Evolutionary conservation across 1,140 invertebrate genomes (phyloP), one percentile per base, ranked within the genome.

Genomic region (Hypsibius dujardini): DNA sequence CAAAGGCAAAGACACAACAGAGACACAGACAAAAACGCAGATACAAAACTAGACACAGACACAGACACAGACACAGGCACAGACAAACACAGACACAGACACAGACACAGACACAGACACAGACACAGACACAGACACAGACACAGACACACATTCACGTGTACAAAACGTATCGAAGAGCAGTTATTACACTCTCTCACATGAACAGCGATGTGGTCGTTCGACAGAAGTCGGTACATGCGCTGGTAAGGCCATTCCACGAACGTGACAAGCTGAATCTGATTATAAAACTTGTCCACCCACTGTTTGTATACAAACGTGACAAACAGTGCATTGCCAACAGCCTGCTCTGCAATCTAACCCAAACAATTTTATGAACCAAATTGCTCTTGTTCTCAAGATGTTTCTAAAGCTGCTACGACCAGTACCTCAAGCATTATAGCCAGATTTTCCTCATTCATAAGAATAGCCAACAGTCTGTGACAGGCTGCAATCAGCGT

Each of bases 271-370:
- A 45, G 12, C 45, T 67, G 62, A 45, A 67, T 45, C 62, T 67
- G 62, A 42, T 67, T 67, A 42, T 67, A 67, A 42, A 67, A 67
- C 42, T 67, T 67, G 12, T 67, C 62, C 12, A 67, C 42, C 62
- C 62, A 67, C 12, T 15, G 12, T 15, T 45, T 3, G 42, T 67
- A 67, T 12, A 67, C 42, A 42, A 15, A 67, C 7, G 12, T 3
- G 42, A 67, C 42, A 0, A 67, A 3, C 12, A 42, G 12, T 42
- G 12, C 42, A 42, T 45, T 67, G 12, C 42, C 42, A 7, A 67
- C 62, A 45, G 62, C 62, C 45, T 67, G 62, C 45, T 67, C 62
- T 12, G 62, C 62, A 67, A 67, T 67, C 62, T 67, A 42, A 56
- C 7, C n/a, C n/a, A 56, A 12, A 56, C 28, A 28, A 28, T 28